Percentiles rank a stretch among this genome's conserved stretches.
These are phyloP conservation scores for Saccopteryx leptura DNA, from an alignment of 2,113 vertebrate genomes.

Conservation along the genomic window DNA sequence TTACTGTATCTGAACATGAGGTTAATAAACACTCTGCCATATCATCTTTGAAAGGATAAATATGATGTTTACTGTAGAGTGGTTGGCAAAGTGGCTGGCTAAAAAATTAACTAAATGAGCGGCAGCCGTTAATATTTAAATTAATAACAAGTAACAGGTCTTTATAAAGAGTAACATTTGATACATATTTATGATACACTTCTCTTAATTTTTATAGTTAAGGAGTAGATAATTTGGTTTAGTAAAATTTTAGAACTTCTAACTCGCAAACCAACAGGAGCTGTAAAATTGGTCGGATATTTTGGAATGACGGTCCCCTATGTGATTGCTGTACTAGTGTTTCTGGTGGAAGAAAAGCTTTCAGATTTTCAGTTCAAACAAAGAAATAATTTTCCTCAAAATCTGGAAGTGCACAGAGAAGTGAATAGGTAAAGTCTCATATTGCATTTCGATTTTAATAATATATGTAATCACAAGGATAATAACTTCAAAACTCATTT, in stretches of 20 bases:
- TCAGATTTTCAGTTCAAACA: not conserved
- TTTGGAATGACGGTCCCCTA: not conserved
- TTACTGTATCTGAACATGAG: not conserved
- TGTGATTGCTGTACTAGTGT: not conserved
- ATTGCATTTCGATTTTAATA: not conserved
- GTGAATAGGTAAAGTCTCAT: not conserved
- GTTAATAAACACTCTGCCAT: not conserved
- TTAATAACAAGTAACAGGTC: not conserved
- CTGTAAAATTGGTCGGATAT: not conserved
- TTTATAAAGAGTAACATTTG: conserved; percentile 18
- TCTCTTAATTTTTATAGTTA: conserved; percentile 42
- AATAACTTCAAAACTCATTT: not conserved
- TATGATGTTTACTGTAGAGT: conserved; percentile 2
- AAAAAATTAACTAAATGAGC: not conserved
- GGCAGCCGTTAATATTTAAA: not conserved
- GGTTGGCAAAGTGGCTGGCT: not conserved
- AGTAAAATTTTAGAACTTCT: not conserved
- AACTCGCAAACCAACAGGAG: not conserved
- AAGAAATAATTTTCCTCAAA: not conserved
- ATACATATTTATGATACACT: not conserved
- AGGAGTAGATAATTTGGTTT: not conserved
- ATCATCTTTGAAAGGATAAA: not conserved
- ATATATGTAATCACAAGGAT: not conserved
- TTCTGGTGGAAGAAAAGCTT: not conserved
- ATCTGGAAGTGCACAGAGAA: not conserved